phyloP scores from a whole-genome alignment of 1,140 invertebrate genomes.

The Alviniconcha marisindica region DNA sequence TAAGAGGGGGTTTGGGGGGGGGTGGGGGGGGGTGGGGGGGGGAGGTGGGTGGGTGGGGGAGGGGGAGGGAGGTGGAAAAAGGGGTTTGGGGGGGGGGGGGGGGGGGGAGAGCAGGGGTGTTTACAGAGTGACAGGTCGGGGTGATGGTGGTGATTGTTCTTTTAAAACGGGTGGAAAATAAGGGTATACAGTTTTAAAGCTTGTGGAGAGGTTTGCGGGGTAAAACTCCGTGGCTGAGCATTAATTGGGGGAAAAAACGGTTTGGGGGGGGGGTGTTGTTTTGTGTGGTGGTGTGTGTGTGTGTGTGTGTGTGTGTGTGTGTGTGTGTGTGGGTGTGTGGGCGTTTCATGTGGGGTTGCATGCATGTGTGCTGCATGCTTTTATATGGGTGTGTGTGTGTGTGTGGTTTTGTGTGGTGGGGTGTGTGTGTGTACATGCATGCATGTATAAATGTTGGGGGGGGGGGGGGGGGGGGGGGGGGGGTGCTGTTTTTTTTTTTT shows the following conservation, averaged over 20 bases:
- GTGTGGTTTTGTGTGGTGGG: constrained; percentile 11
- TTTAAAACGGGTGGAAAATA: too few species aligned
- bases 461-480: neutral
- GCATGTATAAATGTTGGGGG: neutral
- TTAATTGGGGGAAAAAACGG: too few species aligned
- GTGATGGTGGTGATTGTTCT: too few species aligned
- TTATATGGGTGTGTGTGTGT: neutral
- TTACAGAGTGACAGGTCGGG: too few species aligned
- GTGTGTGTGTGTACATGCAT: constrained; percentile 4
- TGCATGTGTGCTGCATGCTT: neutral
- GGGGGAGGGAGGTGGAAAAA: neutral
- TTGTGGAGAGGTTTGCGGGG: too few species aligned
- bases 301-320: neutral
- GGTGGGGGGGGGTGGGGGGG: neutral
- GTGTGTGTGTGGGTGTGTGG: neutral
- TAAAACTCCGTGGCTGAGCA: too few species aligned
- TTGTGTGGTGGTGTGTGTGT: too few species aligned
- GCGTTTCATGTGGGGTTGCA: neutral
- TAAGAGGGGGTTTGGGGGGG: neutral
- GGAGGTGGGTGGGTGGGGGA: neutral
- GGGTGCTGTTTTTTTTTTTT: too few species aligned
- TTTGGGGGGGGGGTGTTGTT: too few species aligned
- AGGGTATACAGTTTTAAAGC: too few species aligned
- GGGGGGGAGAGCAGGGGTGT: neutral
- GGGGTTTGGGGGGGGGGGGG: constrained; percentile 2